phyloP scores from a whole-genome alignment of 1,140 invertebrate species.

The Amyelois transitella region DNA sequence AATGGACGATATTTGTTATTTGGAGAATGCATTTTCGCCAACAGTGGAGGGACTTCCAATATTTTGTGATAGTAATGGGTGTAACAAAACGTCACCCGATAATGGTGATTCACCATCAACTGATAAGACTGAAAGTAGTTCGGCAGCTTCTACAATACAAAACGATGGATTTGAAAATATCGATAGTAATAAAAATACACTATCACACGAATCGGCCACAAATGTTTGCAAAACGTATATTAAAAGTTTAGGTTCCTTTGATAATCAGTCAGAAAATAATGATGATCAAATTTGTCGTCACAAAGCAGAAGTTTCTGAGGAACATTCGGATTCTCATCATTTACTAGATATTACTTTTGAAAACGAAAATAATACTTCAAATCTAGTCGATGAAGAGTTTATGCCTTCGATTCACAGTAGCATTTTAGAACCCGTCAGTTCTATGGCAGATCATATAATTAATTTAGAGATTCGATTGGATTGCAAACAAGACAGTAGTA shows the following conservation, averaged over 20 bases:
- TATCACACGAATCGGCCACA: constrained; percentile 29
- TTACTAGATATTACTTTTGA: background rate
- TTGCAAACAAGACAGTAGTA: constrained; percentile 54
- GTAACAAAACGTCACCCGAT: constrained; percentile 54
- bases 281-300: constrained; percentile 26
- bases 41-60: constrained; percentile 71
- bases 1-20: constrained; percentile 84
- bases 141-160: constrained; percentile 67
- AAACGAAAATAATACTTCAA: constrained; percentile 15
- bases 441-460: constrained; percentile 72
- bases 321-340: background rate
- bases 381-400: constrained; percentile 62
- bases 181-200: constrained; percentile 24
- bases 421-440: constrained; percentile 71
- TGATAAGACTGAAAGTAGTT: constrained; percentile 71
- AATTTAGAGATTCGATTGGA: constrained; percentile 77
- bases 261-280: background rate
- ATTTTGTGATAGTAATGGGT: constrained; percentile 59
- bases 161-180: constrained; percentile 57
- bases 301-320: background rate
- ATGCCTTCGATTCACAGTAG: constrained; percentile 72
- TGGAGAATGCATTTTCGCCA: constrained; percentile 76
- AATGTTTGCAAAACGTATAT: constrained; percentile 34
- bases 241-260: constrained; percentile 10
- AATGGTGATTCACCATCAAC: constrained; percentile 69